These are phyloP conservation scores for Adoxophyes honmai DNA, from an alignment of 1,140 invertebrate genomes.

Conservation along the genomic window DNA sequence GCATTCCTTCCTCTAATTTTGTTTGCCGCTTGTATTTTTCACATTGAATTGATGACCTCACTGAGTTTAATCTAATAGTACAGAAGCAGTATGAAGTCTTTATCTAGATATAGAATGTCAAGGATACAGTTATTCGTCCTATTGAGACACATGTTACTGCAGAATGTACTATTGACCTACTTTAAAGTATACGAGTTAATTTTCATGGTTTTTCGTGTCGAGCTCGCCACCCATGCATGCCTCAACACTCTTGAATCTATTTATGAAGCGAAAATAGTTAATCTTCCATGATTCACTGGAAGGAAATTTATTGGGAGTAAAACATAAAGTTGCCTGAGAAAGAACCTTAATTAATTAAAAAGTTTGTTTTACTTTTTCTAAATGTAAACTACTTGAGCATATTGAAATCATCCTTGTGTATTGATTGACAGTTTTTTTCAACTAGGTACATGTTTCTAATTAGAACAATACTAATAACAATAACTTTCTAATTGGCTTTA, in stretches of 20 bases:
- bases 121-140: background rate
- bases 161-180: constrained; percentile 3
- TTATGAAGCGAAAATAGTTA: background rate
- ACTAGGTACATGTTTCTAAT: no score
- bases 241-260: background rate
- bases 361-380: no score
- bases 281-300: background rate
- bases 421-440: no score
- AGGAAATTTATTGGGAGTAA: background rate
- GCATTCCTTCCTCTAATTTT: background rate
- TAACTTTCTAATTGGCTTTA: no score
- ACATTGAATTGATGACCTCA: constrained; percentile 4
- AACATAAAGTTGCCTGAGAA: no score
- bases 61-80: background rate
- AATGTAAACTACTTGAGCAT: no score
- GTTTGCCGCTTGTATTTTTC: constrained; percentile 5
- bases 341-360: no score
- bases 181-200: background rate
- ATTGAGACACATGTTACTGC: background rate
- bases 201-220: background rate
- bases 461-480: no score
- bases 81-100: background rate
- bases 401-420: no score
- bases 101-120: background rate
- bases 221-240: background rate